Evolutionary conservation across 2,113 vertebrate species (phyloP), one percentile per base, ranked within the genome.

Genomic region (Elachura formosa): DNA sequence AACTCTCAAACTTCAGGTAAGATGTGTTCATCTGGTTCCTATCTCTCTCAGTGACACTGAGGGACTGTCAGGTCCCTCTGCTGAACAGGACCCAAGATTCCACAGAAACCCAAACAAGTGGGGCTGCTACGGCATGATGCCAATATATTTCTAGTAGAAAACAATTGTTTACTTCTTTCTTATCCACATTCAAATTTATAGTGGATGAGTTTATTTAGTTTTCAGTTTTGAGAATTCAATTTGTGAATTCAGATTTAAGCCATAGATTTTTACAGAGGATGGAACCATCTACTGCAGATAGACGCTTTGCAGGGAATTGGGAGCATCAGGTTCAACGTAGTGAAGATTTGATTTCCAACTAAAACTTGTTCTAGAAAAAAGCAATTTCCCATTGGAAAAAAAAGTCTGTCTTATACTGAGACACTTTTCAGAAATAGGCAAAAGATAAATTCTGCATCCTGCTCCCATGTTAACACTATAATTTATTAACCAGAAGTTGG

Each of bases 41-140:
- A 23, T 11, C 11, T 26, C 14, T 34, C 12, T 25, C 14, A 6
- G 40, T 12, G 26, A 45, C 18, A n/a, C 0, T 1, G 0, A 21
- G 29, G 24, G 20, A 28, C 24, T 38, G 12, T 23, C 28, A n/a
- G 25, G 41, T 56, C 9, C 18, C 14, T 43, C 48, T 72, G 48
- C 62, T 76, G 40, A 89, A n/a, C 25, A 59, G 7, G 8, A 16
- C 31, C 63, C 13, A 51, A n/a, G 7, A 24, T 61, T 76, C 66
- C 34, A 73, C 9, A 62, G 56, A 84, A 93, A 62, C 5, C 33
- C 46, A 80, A 33, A 2, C 11, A 33, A 5, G 4, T 3, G 33
- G 10, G 9, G 26, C n/a, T 88, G 31, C 54, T 62, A 41, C 33
- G 83, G 49, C 20, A 25, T 1, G 3, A 75, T n/a, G 17, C 1